Evolutionary conservation across 2,888 invertebrate genomes (phyloP).

Genomic region (Conomelus anceps): DNA sequence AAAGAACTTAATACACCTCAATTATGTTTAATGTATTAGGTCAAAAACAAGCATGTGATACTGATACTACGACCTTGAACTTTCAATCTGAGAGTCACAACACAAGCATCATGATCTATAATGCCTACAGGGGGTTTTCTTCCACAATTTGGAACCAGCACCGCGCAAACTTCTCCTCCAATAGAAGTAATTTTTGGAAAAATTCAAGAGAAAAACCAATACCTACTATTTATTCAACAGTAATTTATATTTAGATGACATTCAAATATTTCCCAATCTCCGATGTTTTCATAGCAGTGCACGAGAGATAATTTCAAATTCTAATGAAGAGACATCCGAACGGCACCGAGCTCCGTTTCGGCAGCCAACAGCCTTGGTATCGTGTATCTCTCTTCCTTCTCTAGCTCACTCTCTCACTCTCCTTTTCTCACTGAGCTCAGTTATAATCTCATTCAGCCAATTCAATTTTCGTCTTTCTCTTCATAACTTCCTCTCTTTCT

Average conservation of each 20-base stretch:
- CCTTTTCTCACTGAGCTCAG: not conserved
- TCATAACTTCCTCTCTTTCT: not conserved
- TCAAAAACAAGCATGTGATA: no score
- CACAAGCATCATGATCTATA: no score
- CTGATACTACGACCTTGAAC: no score
- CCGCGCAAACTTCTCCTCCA: no score
- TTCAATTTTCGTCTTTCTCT: not conserved
- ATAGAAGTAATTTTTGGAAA: not conserved
- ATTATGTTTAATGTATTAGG: no score
- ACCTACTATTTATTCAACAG: not conserved
- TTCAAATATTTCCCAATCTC: not conserved
- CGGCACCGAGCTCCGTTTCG: not conserved
- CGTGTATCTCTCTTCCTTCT: not conserved
- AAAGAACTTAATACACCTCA: no score
- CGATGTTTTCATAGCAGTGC: not conserved
- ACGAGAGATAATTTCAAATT: not conserved
- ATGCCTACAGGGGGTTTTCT: not conserved
- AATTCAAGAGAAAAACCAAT: not conserved
- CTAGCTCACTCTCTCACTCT: no score
- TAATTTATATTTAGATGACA: not conserved
- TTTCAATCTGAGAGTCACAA: no score
- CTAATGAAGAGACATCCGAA: not conserved
- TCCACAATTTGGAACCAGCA: not conserved
- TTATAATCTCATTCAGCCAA: not conserved
- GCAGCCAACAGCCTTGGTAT: not conserved